phyloP scores from a whole-genome alignment of 2,888 invertebrate genomes.

The Macaria liturata region DNA sequence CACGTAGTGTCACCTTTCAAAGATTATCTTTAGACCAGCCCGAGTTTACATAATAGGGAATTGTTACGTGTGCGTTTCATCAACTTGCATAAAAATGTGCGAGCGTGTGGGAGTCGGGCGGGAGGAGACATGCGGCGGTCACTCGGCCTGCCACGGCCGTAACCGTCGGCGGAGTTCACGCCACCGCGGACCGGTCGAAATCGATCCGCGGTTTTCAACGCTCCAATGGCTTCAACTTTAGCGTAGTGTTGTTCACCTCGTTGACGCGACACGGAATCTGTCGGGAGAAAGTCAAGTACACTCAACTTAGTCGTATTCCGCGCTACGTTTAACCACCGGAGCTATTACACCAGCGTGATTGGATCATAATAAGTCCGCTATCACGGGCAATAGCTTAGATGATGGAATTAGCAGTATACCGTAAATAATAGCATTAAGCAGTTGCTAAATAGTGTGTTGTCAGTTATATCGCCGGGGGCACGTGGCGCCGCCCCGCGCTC shows the following conservation, averaged over 20 bases:
- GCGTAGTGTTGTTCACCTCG: conserved; percentile 72
- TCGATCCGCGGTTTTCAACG: conserved; percentile 70
- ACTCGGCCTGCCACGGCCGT: conserved; percentile 48
- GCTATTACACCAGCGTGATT: conserved; percentile 65
- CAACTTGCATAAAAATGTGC: conserved; percentile 37
- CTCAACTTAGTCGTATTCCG: conserved; percentile 54
- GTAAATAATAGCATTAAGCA: conserved; percentile 32
- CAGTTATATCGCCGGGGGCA: conserved; percentile 44
- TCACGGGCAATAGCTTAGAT: conserved; percentile 37
- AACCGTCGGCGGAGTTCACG: conserved; percentile 38
- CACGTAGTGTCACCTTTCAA: conserved; percentile 49
- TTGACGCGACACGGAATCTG: conserved; percentile 73
- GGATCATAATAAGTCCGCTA: conserved; percentile 71
- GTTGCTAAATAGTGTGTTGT: conserved; percentile 61
- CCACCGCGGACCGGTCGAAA: conserved; percentile 65
- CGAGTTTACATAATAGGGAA: conserved; percentile 39
- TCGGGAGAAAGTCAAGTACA: conserved; percentile 78
- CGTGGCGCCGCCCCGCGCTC: conserved; percentile 49
- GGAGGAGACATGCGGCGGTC: conserved; percentile 40
- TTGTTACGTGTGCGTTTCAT: conserved; percentile 31
- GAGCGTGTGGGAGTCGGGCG: conserved; percentile 34
- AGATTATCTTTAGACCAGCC: conserved; percentile 38
- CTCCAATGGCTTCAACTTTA: conserved; percentile 69
- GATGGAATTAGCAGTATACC: background rate
- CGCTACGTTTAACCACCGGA: conserved; percentile 61